Conservation (phyloP, 2,113 vertebrate genomes). For the Seriola quinqueradiata region DNA sequence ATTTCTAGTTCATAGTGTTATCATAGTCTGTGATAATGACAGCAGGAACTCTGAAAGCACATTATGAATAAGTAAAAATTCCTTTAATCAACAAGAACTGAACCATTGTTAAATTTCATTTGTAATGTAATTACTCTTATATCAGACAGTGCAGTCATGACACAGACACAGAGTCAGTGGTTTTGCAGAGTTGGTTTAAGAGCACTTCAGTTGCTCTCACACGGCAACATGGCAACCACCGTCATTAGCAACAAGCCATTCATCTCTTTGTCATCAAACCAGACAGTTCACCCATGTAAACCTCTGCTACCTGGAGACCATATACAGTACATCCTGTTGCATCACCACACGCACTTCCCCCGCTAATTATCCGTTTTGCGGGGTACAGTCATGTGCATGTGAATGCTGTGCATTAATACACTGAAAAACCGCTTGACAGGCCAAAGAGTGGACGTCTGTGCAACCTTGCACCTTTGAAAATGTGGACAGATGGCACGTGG, state of each 20-base stretch:
- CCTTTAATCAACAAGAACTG: neutral
- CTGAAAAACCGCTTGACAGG: conserved; percentile 5
- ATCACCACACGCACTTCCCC: neutral
- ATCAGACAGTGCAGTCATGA: neutral
- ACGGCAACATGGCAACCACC: neutral
- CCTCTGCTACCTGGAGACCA: neutral
- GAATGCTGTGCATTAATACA: neutral
- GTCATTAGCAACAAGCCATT: neutral
- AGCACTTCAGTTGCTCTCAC: neutral
- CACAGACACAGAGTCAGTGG: neutral
- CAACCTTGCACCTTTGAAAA: conserved; percentile 37
- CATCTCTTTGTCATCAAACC: conserved; percentile 10
- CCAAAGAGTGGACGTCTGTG: neutral
- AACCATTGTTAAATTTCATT: neutral
- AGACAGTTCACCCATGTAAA: neutral
- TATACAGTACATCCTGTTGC: neutral
- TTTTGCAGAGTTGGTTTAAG: neutral
- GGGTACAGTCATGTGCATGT: conserved; percentile 5
- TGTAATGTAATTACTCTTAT: neutral
- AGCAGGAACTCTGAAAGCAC: neutral
- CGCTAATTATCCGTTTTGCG: neutral
- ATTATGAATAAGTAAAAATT: neutral
- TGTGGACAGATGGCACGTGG: conserved; percentile 36
- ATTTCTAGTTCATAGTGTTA: neutral
- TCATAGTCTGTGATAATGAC: neutral